These are phyloP conservation scores for Ceratosolen solmsi DNA, from an alignment of 1,140 invertebrate genomes.

Conservation along the genomic window DNA sequence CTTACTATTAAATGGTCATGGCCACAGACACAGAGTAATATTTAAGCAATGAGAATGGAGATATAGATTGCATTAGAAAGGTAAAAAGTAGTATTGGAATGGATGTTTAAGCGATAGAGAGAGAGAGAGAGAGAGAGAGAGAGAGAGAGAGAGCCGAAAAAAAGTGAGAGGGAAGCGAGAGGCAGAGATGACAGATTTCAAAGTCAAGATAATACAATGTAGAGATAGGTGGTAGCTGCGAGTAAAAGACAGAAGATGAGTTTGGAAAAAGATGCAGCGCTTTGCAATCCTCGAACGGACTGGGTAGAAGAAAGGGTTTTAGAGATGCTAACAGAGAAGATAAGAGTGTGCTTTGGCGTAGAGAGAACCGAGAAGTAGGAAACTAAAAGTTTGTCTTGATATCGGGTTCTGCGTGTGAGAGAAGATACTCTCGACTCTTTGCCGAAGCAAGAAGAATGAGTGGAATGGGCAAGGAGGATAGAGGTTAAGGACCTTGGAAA, in stretches of 20 bases:
- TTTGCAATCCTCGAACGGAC: background rate
- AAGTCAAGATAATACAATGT: constrained; percentile 16
- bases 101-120: background rate
- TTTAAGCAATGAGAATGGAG: background rate
- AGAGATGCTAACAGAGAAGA: constrained; percentile 35
- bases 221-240: constrained; percentile 24
- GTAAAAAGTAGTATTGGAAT: background rate
- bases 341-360: constrained; percentile 47
- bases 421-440: constrained; percentile 51
- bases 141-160: background rate
- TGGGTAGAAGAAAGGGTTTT: constrained; percentile 22
- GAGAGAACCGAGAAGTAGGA: constrained; percentile 58
- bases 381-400: constrained; percentile 64
- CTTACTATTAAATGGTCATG: too few species aligned
- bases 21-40: too few species aligned
- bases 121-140: too few species aligned
- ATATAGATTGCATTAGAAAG: too few species aligned
- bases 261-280: constrained; percentile 13
- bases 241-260: constrained; percentile 9
- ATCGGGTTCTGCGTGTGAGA: constrained; percentile 56
- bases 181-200: background rate
- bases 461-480: background rate
- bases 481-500: constrained; percentile 51
- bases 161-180: background rate
- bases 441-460: constrained; percentile 6